Conservation (phyloP, 1,140 invertebrate species). For the Listronotus oregonensis region DNA sequence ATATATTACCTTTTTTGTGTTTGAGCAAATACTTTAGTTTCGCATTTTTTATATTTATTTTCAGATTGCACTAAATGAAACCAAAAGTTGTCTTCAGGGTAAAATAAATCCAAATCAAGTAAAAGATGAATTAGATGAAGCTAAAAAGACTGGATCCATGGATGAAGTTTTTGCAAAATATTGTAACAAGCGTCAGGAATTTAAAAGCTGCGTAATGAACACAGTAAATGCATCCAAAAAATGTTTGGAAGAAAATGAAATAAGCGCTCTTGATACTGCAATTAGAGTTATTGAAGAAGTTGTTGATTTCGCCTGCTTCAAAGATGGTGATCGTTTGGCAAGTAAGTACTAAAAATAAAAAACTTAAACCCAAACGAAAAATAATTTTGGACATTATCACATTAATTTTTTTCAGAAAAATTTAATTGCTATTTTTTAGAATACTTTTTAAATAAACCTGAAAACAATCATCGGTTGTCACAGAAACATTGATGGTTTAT, state of each 20-base stretch:
- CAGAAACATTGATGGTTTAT: too few species aligned
- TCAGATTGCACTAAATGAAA: slow-evolving; percentile 48
- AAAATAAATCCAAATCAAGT: slow-evolving; percentile 48
- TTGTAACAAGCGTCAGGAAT: slow-evolving; percentile 64
- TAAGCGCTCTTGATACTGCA: slow-evolving; percentile 62
- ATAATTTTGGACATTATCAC: too few species aligned
- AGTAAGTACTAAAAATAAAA: slow-evolving; percentile 62
- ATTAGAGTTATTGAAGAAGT: slow-evolving; percentile 69
- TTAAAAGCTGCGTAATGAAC: slow-evolving; percentile 66
- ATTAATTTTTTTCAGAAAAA: too few species aligned
- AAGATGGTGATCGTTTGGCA: slow-evolving; percentile 80
- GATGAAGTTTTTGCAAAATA: slow-evolving; percentile 73
- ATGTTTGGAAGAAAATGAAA: slow-evolving; percentile 68
- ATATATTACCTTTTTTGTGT: too few species aligned
- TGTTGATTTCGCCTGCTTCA: slow-evolving; percentile 72
- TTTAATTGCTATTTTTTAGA: too few species aligned
- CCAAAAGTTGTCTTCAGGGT: slow-evolving; percentile 40
- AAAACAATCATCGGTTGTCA: too few species aligned
- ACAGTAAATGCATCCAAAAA: slow-evolving; percentile 64
- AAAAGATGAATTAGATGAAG: slow-evolving; percentile 64
- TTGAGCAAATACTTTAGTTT: too few species aligned
- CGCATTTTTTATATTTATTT: slow-evolving; percentile 28
- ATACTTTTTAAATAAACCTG: too few species aligned
- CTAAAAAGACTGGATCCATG: slow-evolving; percentile 59
- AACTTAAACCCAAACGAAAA: too few species aligned